A percentile compares a stretch with the other conserved stretches of the same genome.
These are phyloP conservation scores for Dendroctonus ponderosae DNA, from an alignment of 1,140 invertebrate species.

Conservation along the genomic window DNA sequence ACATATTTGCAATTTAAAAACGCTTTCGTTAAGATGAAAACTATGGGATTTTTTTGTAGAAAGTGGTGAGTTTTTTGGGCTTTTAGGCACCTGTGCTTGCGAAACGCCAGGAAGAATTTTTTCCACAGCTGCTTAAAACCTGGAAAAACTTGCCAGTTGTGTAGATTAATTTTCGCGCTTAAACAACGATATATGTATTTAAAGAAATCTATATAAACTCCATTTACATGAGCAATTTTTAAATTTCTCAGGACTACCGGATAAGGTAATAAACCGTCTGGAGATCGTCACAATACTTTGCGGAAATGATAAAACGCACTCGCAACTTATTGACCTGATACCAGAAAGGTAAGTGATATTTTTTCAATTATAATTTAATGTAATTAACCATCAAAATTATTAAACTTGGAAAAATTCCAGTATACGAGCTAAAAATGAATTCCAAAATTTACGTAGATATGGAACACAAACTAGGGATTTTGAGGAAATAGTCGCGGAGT, in stretches of 20 bases:
- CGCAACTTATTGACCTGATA: conserved; percentile 91
- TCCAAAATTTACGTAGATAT: conserved; percentile 56
- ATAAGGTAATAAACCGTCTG: conserved; percentile 61
- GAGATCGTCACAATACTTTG: conserved; percentile 93
- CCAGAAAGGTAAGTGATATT: conserved; percentile 64
- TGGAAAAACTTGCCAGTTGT: too few species aligned
- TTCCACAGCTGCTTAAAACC: too few species aligned
- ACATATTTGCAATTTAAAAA: too few species aligned
- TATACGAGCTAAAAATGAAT: neutral
- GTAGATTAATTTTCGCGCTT: too few species aligned
- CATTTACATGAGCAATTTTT: too few species aligned
- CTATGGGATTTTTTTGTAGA: too few species aligned
- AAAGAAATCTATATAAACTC: too few species aligned
- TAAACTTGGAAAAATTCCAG: neutral
- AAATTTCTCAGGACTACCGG: conserved; percentile 52
- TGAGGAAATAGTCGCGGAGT: conserved; percentile 77
- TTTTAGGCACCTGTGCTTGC: too few species aligned
- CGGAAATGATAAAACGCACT: conserved; percentile 93
- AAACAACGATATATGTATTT: too few species aligned
- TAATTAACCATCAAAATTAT: neutral
- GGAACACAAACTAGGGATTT: conserved; percentile 89
- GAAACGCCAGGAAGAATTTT: too few species aligned
- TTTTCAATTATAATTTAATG: neutral
- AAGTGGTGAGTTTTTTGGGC: too few species aligned
- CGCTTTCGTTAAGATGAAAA: too few species aligned